These are phyloP conservation scores for Frankliniella intonsa DNA, from an alignment of 2,888 invertebrate species.

Conservation along the genomic window DNA sequence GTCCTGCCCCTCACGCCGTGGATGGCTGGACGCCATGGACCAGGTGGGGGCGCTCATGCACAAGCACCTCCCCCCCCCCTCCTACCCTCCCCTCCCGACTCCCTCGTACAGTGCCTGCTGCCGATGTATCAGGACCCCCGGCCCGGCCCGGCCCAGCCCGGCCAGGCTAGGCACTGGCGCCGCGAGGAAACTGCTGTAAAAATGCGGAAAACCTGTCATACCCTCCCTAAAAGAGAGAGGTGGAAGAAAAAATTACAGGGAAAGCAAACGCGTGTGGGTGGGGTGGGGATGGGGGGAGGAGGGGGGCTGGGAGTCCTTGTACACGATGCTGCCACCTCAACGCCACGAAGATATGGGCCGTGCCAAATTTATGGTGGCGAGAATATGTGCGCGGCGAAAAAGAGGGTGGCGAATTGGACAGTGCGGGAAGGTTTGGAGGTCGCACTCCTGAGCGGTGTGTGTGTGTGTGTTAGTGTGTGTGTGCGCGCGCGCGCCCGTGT, in stretches of 20 bases:
- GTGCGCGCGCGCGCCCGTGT: not conserved
- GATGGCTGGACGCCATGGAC: too few relatives aligned
- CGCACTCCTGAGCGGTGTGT: not conserved
- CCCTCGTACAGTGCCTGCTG: not conserved
- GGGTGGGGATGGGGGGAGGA: not conserved
- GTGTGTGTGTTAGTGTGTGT: not conserved
- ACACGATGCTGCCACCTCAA: conserved; percentile 17
- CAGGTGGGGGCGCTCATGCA: not conserved
- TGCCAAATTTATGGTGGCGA: conserved; percentile 17
- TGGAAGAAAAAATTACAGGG: not conserved
- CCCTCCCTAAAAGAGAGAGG: not conserved
- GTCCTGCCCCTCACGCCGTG: too few relatives aligned
- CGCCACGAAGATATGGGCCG: conserved; percentile 23
- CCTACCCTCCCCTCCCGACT: too few relatives aligned
- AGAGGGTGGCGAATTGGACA: not conserved
- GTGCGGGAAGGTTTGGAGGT: not conserved
- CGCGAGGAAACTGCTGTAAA: not conserved
- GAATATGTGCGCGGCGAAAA: not conserved
- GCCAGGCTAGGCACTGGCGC: too few relatives aligned
- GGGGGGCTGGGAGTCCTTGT: not conserved
- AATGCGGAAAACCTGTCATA: not conserved
- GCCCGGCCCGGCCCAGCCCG: too few relatives aligned
- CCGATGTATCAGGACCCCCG: not conserved
- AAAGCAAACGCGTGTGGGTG: too few relatives aligned
- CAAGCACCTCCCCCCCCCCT: not conserved